Evolutionary conservation across 2,113 vertebrate species (phyloP), one percentile per base, ranked within the genome.

Genomic region (Leptodactylus fuscus): DNA sequence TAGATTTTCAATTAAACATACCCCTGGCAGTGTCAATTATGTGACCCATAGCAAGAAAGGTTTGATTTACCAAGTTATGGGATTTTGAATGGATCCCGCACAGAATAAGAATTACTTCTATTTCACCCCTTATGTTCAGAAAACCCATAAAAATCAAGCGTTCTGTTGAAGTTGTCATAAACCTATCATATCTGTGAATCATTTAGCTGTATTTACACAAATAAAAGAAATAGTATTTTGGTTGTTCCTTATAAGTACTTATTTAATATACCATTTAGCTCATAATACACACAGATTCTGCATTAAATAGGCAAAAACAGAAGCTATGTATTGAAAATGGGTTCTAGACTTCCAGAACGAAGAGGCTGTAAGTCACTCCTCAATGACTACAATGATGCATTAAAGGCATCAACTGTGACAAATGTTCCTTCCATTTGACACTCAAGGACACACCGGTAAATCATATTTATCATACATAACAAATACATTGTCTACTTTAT

Each of bases 381-480:
- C 53, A 62, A 41, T 62, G 51, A 55, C 70, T 62, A 75, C 69
- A 74, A 82, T 70, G 46, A 74, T 74, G 70, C 71, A 62, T 83
- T 74, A 83, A 62, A 83, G n/a, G 27, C 74, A 62, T 75, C 82
- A 74, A 80, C 34, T 70, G 48, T 79, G 58, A 85, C 29, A 80
- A 85, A 85, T 55, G 75, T 55, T 55, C 10, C n/a, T 71, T 58
- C 62, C n/a, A 69, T 79, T 85, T 80, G 75, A 85, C 82, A 83
- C 55, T 77, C 74, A 77, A 85, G 75, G 83, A 69, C 75, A 58
- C 48, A 32, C 22, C 41, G 12, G 60, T 79, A 85, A 85, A 55
- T 85, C 83, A 85, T 62, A 44, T 80, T 80, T 80, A 62, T 80
- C 77, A 62, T 80, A 80, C 53, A 80, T 62, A 80, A 27, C 53